These are phyloP conservation scores for Melanostoma scalare DNA, from an alignment of 2,888 invertebrate species.

Conservation along the genomic window DNA sequence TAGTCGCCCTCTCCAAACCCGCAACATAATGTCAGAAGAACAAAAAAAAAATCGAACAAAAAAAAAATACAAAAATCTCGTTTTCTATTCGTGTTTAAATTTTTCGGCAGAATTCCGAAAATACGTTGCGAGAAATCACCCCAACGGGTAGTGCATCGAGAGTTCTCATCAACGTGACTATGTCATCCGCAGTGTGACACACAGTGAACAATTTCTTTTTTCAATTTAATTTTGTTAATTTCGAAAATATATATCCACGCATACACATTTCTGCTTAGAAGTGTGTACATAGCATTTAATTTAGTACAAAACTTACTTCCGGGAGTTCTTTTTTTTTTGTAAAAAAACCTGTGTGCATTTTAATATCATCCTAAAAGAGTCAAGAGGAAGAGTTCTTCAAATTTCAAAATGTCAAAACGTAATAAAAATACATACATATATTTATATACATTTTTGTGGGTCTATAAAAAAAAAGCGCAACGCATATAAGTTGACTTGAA, in stretches of 20 bases:
- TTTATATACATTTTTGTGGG: not conserved
- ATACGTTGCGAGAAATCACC: conserved; percentile 47
- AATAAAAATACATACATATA: conserved; percentile 26
- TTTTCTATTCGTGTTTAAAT: conserved; percentile 10
- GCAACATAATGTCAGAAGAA: conserved; percentile 50
- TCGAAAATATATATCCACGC: conserved; percentile 15
- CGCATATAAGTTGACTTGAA: no score
- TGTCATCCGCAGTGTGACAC: conserved; percentile 64
- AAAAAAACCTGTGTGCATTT: conserved; percentile 11
- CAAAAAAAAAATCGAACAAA: not conserved
- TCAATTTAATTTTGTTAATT: conserved; percentile 30
- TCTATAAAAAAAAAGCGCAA: not conserved
- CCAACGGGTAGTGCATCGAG: conserved; percentile 61
- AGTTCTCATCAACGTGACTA: conserved; percentile 65
- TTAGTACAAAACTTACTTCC: conserved; percentile 62
- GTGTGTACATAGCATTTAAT: conserved; percentile 52
- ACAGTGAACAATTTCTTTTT: conserved; percentile 32
- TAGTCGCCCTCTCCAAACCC: conserved; percentile 26
- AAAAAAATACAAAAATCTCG: conserved; percentile 19
- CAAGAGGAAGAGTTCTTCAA: conserved; percentile 8
- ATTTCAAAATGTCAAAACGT: conserved; percentile 59
- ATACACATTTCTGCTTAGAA: conserved; percentile 5
- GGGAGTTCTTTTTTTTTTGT: conserved; percentile 35
- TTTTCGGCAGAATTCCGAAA: conserved; percentile 10
- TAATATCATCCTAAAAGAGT: conserved; percentile 9